Conservation (phyloP, 1,140 invertebrate genomes). For the Caenorhabditis elegans region DNA sequence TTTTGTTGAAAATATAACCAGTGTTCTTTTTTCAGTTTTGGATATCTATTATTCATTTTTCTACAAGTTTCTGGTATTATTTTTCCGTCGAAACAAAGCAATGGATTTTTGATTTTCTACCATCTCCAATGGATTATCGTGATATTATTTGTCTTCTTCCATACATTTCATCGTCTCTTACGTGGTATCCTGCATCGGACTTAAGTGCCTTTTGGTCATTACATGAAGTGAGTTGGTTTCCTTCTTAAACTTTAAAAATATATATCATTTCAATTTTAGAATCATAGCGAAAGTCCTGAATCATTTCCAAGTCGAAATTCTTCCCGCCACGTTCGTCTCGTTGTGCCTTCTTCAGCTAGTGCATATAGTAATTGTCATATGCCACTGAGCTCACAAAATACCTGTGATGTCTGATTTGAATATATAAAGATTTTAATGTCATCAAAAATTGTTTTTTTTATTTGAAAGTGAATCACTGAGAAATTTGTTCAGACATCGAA, state of each 20-base stretch:
- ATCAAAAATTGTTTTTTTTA: background rate
- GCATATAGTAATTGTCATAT: background rate
- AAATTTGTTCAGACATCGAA: too few relatives aligned
- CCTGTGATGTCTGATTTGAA: background rate
- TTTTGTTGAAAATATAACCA: background rate
- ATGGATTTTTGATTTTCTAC: constrained; percentile 2
- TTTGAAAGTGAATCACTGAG: too few relatives aligned
- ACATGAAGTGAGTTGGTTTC: background rate
- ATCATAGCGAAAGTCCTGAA: background rate
- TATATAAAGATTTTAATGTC: background rate
- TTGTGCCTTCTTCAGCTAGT: background rate
- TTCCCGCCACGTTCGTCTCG: background rate
- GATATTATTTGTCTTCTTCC: background rate
- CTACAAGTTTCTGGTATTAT: background rate
- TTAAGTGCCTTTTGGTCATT: background rate
- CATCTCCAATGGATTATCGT: background rate
- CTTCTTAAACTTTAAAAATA: background rate
- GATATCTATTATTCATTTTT: background rate
- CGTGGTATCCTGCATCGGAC: constrained; percentile 1
- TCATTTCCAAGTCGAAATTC: background rate
- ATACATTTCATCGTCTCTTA: background rate
- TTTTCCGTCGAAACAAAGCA: background rate
- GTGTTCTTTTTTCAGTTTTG: background rate
- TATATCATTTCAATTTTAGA: background rate
- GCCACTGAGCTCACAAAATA: background rate